Percentiles rank a stretch among this genome's conserved stretches.
Conservation (phyloP, 2,888 invertebrate species). For the Ectropis crepuscularia region DNA sequence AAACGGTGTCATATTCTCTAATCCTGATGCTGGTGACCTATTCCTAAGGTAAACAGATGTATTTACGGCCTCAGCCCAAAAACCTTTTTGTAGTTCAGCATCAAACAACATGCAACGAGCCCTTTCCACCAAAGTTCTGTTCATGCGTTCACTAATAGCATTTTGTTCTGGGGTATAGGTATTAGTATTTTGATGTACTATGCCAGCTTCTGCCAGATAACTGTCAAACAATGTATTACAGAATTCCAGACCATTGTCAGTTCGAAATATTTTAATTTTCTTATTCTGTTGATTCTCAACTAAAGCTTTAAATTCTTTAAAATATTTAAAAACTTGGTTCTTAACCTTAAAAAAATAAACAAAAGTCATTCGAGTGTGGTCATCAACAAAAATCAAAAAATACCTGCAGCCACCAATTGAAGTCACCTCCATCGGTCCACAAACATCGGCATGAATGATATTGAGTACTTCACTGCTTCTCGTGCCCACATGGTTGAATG, state of each 20-base stretch:
- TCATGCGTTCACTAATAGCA: conserved; percentile 35
- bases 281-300: conserved; percentile 33
- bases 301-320: conserved; percentile 34
- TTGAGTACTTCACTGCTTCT: conserved; percentile 1
- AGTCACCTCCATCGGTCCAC: too few species aligned
- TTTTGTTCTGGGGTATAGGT: conserved; percentile 33
- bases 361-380: conserved; percentile 37
- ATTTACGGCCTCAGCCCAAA: conserved; percentile 32
- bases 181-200: conserved; percentile 32
- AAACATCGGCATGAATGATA: not conserved
- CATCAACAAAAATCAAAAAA: conserved; percentile 27
- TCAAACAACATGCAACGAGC: conserved; percentile 17
- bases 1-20: not conserved
- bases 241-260: not conserved
- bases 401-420: conserved; percentile 35
- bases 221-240: conserved; percentile 6
- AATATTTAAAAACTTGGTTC: conserved; percentile 34
- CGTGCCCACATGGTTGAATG: not conserved
- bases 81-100: conserved; percentile 13
- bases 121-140: conserved; percentile 30
- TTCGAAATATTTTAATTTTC: conserved; percentile 35
- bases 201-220: conserved; percentile 1
- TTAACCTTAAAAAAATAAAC: conserved; percentile 24
- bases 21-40: conserved; percentile 2
- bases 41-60: conserved; percentile 32